Evolutionary conservation across 2,888 invertebrate species (phyloP).

Genomic region (Harpagoxenus sublaevis): DNA sequence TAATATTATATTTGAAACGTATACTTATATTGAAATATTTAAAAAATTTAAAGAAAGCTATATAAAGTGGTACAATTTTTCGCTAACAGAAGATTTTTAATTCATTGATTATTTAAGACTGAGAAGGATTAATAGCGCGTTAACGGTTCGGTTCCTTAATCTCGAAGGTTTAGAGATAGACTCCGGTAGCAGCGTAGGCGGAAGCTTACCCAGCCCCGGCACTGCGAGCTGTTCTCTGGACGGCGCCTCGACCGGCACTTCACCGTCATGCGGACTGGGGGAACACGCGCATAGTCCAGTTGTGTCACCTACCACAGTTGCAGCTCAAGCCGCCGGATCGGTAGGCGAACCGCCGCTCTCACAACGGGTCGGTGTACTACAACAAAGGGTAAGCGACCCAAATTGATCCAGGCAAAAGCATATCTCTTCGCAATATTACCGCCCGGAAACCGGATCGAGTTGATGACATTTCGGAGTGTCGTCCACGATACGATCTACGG

Average conservation of each 20-base stretch:
- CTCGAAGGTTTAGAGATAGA: conserved; percentile 88
- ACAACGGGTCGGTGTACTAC: conserved; percentile 91
- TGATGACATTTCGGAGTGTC: neutral
- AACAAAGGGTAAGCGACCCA: conserved; percentile 94
- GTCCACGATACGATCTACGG: neutral
- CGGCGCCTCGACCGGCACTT: conserved; percentile 86
- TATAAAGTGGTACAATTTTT: neutral
- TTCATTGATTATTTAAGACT: neutral
- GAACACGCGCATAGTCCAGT: conserved; percentile 84
- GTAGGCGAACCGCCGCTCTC: conserved; percentile 87
- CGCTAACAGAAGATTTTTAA: neutral
- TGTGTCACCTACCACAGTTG: conserved; percentile 88
- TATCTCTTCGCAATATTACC: conserved; percentile 63
- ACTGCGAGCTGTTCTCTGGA: conserved; percentile 91
- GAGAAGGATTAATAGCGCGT: neutral
- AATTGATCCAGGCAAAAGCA: conserved; percentile 86
- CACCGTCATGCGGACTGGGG: conserved; percentile 84
- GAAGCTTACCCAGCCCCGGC: conserved; percentile 94
- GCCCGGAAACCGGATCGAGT: neutral
- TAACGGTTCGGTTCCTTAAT: conserved; percentile 24
- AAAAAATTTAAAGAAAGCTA: neutral
- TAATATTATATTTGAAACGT: neutral
- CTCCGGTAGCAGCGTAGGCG: conserved; percentile 91
- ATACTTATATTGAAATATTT: neutral
- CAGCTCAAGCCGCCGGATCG: conserved; percentile 88